Conservation (phyloP, 2,888 invertebrate genomes). For the Ganaspis brasiliensis region DNA sequence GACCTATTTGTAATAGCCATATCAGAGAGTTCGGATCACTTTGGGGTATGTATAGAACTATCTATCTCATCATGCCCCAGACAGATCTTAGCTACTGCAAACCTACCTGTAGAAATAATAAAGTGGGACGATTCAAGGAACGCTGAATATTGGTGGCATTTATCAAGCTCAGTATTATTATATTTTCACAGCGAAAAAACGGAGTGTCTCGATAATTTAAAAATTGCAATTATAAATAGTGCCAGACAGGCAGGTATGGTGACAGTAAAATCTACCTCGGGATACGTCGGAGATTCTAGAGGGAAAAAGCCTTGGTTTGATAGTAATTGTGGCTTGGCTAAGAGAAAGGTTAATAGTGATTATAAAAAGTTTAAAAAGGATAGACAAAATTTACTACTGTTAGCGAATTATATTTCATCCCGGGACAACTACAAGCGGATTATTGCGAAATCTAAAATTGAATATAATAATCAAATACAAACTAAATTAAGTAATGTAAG, state of each 20-base stretch:
- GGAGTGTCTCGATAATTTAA: background rate
- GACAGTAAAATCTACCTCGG: background rate
- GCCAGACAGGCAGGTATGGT: background rate
- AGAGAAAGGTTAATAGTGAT: background rate
- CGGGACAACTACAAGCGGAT: background rate
- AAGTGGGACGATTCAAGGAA: background rate
- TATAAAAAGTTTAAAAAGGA: background rate
- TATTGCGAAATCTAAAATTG: background rate
- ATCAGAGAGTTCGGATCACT: background rate
- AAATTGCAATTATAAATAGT: background rate
- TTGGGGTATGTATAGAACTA: background rate
- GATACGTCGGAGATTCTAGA: background rate
- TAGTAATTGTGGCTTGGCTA: background rate
- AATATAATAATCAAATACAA: background rate
- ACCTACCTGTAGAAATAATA: background rate
- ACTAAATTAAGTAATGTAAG: background rate
- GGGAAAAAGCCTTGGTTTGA: background rate
- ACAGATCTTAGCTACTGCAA: background rate
- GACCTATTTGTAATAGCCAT: background rate
- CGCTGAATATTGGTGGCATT: background rate
- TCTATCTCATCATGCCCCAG: background rate
- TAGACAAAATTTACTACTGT: background rate
- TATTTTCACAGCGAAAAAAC: background rate
- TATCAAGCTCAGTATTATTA: background rate
- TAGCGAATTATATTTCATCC: background rate